Percentiles rank a stretch among this genome's conserved stretches.
These are phyloP conservation scores for Odontomachus brunneus DNA, from an alignment of 1,140 invertebrate genomes.

Conservation along the genomic window DNA sequence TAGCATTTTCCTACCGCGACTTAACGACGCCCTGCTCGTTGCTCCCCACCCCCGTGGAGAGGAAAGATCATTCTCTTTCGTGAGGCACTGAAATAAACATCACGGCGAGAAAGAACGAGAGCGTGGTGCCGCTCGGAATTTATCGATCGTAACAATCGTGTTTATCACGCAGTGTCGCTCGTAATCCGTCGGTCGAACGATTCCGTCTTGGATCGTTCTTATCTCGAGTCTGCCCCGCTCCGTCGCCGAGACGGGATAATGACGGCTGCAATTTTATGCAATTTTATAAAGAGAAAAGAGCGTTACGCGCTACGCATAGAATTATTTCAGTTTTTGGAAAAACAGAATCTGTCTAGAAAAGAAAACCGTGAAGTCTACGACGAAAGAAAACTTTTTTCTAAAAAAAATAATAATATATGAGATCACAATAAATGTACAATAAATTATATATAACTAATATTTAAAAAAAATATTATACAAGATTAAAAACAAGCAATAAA, in stretches of 20 bases:
- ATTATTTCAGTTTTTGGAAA: too few species aligned
- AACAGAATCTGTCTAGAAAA: too few species aligned
- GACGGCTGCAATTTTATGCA: not conserved
- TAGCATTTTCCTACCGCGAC: conserved; percentile 70
- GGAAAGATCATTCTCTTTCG: conserved; percentile 63
- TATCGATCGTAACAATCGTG: conserved; percentile 58
- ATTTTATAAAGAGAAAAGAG: conserved; percentile 5
- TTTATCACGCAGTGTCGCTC: conserved; percentile 1
- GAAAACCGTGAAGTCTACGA: too few species aligned
- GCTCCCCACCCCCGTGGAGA: not conserved
- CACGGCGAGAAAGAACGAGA: conserved; percentile 34
- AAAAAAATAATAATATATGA: too few species aligned
- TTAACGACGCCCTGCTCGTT: conserved; percentile 65
- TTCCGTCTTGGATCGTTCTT: conserved; percentile 17
- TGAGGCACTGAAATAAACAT: conserved; percentile 50
- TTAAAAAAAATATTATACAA: too few species aligned
- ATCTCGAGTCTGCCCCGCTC: not conserved
- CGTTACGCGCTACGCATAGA: too few species aligned
- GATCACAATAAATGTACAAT: too few species aligned
- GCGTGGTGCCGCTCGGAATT: conserved; percentile 24
- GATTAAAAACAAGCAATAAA: too few species aligned
- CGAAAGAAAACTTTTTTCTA: too few species aligned
- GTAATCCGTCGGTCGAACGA: conserved; percentile 26
- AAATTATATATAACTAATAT: too few species aligned
- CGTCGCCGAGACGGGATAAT: not conserved